phyloP scores from a whole-genome alignment of 2,888 invertebrate genomes.

The Stratiomys singularior region DNA sequence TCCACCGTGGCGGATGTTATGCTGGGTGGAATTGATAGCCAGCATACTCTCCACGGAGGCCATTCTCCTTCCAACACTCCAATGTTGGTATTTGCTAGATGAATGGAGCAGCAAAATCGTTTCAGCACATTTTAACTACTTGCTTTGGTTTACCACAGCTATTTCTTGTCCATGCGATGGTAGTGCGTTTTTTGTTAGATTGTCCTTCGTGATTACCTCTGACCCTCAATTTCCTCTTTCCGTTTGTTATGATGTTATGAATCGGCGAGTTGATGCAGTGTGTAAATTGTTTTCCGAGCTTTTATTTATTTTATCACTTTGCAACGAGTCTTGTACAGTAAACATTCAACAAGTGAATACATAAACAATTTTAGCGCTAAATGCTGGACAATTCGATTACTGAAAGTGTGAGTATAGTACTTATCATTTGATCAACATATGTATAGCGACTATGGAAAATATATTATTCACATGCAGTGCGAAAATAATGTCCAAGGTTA shows the following conservation, averaged over 20 bases:
- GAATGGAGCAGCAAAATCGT: neutral
- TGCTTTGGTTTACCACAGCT: constrained; percentile 17
- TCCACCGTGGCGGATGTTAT: neutral
- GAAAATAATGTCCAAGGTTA: too few relatives aligned
- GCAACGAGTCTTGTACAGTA: neutral
- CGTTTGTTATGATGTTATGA: constrained; percentile 2
- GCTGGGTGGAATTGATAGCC: too few relatives aligned
- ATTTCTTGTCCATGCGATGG: neutral
- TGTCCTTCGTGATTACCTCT: constrained; percentile 6
- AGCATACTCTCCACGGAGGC: neutral
- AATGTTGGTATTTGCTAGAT: constrained; percentile 3
- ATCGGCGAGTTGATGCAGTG: neutral
- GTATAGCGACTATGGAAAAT: too few relatives aligned
- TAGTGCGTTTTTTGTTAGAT: neutral
- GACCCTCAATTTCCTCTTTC: constrained; percentile 12
- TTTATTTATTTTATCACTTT: neutral
- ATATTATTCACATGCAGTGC: too few relatives aligned
- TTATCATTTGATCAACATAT: too few relatives aligned
- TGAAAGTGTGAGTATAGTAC: too few relatives aligned
- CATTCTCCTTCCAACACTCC: neutral
- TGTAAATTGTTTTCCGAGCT: neutral
- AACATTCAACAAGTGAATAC: too few relatives aligned
- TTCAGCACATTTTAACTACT: neutral
- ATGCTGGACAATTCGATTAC: too few relatives aligned
- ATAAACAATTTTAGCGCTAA: too few relatives aligned